Percentiles rank a stretch among this genome's conserved stretches.
Conservation (phyloP, 2,888 invertebrate species). For the Polydrusus cervinus region DNA sequence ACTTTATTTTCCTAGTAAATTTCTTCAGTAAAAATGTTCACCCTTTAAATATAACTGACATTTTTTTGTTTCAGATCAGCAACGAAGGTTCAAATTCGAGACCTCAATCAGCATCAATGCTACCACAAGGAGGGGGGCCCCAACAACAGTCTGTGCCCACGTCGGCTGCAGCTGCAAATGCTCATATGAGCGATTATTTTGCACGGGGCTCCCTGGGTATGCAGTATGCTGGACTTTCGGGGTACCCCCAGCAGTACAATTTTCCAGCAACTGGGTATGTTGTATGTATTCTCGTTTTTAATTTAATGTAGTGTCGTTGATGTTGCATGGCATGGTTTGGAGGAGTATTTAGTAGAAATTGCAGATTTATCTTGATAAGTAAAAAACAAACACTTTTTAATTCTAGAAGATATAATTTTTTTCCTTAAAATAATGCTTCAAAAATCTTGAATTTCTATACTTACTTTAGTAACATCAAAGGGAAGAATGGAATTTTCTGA, state of each 20-base stretch:
- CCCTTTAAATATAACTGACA: not conserved
- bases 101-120: slow-evolving; percentile 65
- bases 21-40: too few relatives aligned
- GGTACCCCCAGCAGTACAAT: slow-evolving; percentile 65
- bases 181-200: slow-evolving; percentile 66
- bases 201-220: slow-evolving; percentile 64
- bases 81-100: slow-evolving; percentile 58
- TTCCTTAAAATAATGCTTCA: too few relatives aligned
- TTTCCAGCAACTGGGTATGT: slow-evolving; percentile 65
- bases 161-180: slow-evolving; percentile 62
- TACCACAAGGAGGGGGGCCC: slow-evolving; percentile 58
- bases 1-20: too few relatives aligned
- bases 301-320: slow-evolving; percentile 47
- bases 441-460: too few relatives aligned
- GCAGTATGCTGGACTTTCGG: slow-evolving; percentile 64
- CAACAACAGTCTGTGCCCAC: slow-evolving; percentile 58
- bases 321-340: slow-evolving; percentile 37
- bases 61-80: slow-evolving; percentile 42
- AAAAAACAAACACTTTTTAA: too few relatives aligned
- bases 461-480: too few relatives aligned
- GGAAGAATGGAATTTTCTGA: too few relatives aligned
- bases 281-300: slow-evolving; percentile 55
- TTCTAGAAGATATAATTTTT: too few relatives aligned
- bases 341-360: not conserved
- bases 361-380: too few relatives aligned